These are phyloP conservation scores for Odobenus rosmarus DNA, from an alignment of 2,113 vertebrate species.

Conservation along the genomic window DNA sequence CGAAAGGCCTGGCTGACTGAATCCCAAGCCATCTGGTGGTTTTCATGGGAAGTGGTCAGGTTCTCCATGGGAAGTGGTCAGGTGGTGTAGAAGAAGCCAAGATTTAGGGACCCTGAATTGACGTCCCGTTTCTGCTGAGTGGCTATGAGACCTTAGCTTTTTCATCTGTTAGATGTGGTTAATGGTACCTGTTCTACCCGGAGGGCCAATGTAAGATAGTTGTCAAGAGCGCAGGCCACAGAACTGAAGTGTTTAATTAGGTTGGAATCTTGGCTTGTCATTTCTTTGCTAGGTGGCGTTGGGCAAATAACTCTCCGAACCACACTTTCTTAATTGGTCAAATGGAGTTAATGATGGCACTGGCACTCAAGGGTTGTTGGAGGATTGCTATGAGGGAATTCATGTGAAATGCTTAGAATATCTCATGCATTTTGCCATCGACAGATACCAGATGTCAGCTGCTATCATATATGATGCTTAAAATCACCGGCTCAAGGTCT, in stretches of 20 bases:
- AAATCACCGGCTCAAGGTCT: neutral
- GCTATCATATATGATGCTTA: neutral
- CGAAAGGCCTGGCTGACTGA: neutral
- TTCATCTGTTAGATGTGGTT: neutral
- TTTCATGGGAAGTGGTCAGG: neutral
- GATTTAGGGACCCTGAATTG: neutral
- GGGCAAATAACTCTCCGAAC: neutral
- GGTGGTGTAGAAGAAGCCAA: neutral
- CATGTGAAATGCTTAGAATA: neutral
- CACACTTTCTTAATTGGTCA: neutral
- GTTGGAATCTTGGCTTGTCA: slow-evolving; percentile 3
- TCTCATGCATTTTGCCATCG: slow-evolving; percentile 17
- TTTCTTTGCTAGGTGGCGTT: neutral
- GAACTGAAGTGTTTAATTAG: neutral
- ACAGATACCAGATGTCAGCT: neutral
- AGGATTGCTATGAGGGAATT: slow-evolving; percentile 13
- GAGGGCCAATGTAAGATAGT: neutral
- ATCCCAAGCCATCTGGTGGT: neutral
- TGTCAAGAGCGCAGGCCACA: neutral
- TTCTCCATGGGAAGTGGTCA: neutral
- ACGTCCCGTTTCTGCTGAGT: neutral
- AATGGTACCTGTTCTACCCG: neutral
- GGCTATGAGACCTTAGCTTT: neutral
- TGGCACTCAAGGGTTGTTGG: neutral
- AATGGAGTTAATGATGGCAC: neutral